Evolutionary conservation across 2,888 invertebrate genomes (phyloP).

Genomic region (Latrodectus hesperus): DNA sequence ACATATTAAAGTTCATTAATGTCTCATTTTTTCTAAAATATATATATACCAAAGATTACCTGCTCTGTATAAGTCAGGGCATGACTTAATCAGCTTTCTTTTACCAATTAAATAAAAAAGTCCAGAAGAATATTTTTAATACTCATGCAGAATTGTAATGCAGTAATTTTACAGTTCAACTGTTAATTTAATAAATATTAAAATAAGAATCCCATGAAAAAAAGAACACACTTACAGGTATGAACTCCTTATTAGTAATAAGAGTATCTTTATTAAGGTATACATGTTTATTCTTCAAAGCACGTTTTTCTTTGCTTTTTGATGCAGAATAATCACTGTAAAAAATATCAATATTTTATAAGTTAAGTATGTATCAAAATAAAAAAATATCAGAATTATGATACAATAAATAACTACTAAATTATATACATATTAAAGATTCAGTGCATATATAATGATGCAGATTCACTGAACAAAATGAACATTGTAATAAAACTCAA

Average conservation of each 20-base stretch:
- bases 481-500: no score
- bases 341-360: not conserved
- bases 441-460: no score
- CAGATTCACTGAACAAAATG: no score
- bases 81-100: no score
- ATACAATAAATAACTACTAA: no score
- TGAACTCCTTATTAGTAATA: conserved; percentile 77
- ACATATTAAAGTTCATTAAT: no score
- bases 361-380: no score
- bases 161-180: not conserved
- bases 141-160: not conserved
- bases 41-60: no score
- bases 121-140: not conserved
- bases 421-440: no score
- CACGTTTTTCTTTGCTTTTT: conserved; percentile 71
- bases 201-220: not conserved
- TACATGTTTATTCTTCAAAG: conserved; percentile 76
- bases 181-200: not conserved
- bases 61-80: no score
- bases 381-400: no score
- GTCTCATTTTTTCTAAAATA: no score
- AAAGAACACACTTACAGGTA: conserved; percentile 71
- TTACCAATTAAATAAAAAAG: not conserved
- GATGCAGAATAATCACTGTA: conserved; percentile 32
- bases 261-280: conserved; percentile 78